A percentile compares a stretch with the other conserved stretches of the same genome.
Evolutionary conservation across 2,888 invertebrate species (phyloP).

Genomic region (Hydropsyche betteni): DNA sequence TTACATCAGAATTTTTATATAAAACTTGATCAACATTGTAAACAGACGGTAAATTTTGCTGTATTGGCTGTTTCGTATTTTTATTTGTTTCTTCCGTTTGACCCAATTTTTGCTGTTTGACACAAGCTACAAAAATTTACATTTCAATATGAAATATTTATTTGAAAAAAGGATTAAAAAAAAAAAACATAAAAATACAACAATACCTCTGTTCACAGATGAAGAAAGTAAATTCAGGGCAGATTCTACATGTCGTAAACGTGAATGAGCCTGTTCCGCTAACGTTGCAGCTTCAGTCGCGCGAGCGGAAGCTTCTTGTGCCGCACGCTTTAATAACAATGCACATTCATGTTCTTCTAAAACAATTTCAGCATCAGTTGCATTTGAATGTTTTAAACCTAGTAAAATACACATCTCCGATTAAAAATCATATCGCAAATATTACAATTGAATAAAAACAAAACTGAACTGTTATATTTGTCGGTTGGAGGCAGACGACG

Average conservation of each 20-base stretch:
- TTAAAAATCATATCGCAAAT: not conserved
- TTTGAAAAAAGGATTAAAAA: not conserved
- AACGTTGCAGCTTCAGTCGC: slow-evolving; percentile 31
- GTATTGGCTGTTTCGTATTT: not conserved
- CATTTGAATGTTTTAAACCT: not conserved
- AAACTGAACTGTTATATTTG: slow-evolving; percentile 35
- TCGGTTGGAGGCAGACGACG: slow-evolving; percentile 37
- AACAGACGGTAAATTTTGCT: not conserved
- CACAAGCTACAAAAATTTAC: slow-evolving; percentile 13
- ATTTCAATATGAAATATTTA: not conserved
- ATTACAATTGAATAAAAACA: not conserved
- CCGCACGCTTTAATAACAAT: slow-evolving; percentile 20
- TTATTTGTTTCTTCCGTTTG: not conserved
- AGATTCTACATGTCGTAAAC: slow-evolving; percentile 37
- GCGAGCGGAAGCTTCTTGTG: slow-evolving; percentile 33
- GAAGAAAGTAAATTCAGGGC: slow-evolving; percentile 30
- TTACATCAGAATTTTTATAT: slow-evolving; percentile 15
- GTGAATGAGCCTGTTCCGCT: slow-evolving; percentile 36
- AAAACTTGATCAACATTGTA: slow-evolving; percentile 2
- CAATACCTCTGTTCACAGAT: slow-evolving; percentile 31
- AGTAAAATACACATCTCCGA: not conserved
- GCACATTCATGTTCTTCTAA: slow-evolving; percentile 33
- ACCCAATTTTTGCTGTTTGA: slow-evolving; percentile 22
- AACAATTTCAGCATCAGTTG: slow-evolving; percentile 1
- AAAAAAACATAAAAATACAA: not conserved